Evolutionary conservation across 1,140 invertebrate genomes (phyloP).

Genomic region (Diabrotica virgifera): DNA sequence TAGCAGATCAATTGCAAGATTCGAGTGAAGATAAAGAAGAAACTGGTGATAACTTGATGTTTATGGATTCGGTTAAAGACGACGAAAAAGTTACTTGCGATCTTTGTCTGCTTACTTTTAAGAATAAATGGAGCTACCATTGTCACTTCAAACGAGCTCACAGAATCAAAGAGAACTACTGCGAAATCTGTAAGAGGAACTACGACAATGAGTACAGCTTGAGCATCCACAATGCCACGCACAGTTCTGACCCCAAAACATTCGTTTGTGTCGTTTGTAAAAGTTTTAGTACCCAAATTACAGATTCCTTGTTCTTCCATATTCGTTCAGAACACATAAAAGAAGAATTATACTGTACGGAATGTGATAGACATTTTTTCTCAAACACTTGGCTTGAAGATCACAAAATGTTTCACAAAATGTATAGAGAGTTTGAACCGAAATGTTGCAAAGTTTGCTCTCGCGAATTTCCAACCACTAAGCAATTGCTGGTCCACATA

Average conservation of each 20-base stretch:
- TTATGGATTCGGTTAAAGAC: no score
- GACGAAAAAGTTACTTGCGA: slow-evolving; percentile 41
- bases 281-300: neutral
- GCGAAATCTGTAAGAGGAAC: neutral
- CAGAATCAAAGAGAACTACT: slow-evolving; percentile 7
- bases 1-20: slow-evolving; percentile 20
- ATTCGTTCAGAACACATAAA: neutral
- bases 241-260: neutral
- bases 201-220: neutral
- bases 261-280: neutral
- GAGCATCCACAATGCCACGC: neutral
- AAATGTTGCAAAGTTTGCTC: neutral
- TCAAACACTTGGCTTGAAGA: neutral
- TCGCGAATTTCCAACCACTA: no score
- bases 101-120: slow-evolving; percentile 48
- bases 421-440: no score
- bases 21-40: slow-evolving; percentile 38
- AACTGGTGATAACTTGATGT: no score
- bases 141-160: slow-evolving; percentile 29
- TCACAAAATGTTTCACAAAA: neutral
- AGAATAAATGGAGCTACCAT: slow-evolving; percentile 25
- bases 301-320: neutral
- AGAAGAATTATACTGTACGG: neutral
- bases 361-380: neutral
- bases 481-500: no score